These are phyloP conservation scores for Sebastes melanostomus DNA, from an alignment of 2,797 vertebrate species.

Conservation along the genomic window DNA sequence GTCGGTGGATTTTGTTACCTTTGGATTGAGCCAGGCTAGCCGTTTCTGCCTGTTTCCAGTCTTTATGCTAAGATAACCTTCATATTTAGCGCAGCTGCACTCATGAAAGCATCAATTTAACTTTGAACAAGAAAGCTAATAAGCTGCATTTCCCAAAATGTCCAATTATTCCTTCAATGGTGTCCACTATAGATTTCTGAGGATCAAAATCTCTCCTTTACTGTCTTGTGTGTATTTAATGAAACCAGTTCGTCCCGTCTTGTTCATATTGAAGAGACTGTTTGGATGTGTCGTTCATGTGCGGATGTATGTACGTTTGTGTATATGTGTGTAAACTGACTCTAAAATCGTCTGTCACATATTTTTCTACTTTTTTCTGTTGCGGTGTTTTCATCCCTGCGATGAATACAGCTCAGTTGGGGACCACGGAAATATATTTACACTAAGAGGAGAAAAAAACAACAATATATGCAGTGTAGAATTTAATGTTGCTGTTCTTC, in stretches of 20 bases:
- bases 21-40: not conserved
- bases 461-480: conserved; percentile 66
- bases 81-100: not conserved
- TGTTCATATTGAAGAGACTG: conserved; percentile 13
- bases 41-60: not conserved
- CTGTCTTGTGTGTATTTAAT: conserved; percentile 7
- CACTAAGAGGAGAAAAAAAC: conserved; percentile 19
- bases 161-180: not conserved
- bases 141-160: not conserved
- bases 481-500: conserved; percentile 46
- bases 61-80: not conserved
- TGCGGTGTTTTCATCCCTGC: conserved; percentile 58
- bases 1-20: not conserved
- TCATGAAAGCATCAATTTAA: not conserved
- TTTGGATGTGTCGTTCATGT: not conserved
- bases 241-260: conserved; percentile 10
- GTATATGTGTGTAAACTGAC: conserved; percentile 14
- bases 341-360: conserved; percentile 56
- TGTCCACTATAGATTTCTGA: conserved; percentile 4
- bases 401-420: conserved; percentile 63
- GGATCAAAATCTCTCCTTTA: conserved; percentile 22
- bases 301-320: not conserved
- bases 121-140: not conserved
- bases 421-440: conserved; percentile 65
- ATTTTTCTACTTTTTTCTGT: conserved; percentile 72